A percentile compares a stretch with the other conserved stretches of the same genome.
phyloP scores from a whole-genome alignment of 2,888 invertebrate genomes.

The Melanargia galathea region DNA sequence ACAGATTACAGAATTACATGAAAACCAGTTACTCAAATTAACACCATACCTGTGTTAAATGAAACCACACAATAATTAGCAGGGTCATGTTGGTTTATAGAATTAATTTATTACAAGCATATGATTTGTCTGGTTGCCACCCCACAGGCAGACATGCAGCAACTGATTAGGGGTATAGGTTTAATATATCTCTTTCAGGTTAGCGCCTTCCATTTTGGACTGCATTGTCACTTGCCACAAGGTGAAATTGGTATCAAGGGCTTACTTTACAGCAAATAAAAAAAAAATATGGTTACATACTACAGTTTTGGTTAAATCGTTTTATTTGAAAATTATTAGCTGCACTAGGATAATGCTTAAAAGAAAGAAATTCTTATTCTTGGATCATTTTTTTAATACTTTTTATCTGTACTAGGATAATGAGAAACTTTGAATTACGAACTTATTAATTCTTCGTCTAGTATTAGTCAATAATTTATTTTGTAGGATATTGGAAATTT shows the following conservation, averaged over 20 bases:
- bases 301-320: no score
- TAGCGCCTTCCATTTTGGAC: background rate
- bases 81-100: background rate
- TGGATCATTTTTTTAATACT: background rate
- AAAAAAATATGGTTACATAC: no score
- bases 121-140: background rate
- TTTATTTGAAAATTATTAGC: no score
- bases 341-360: no score
- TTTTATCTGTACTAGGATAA: background rate
- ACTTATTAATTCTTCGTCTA: no score
- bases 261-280: background rate
- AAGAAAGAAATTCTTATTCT: no score
- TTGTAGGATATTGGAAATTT: background rate
- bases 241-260: background rate
- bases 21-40: conserved; percentile 10
- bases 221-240: background rate
- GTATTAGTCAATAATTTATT: no score
- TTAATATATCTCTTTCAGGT: background rate
- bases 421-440: background rate
- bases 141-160: background rate
- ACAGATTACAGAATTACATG: background rate
- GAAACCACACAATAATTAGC: background rate
- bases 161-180: background rate
- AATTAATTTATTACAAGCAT: background rate
- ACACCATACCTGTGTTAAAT: conserved; percentile 1